Base-by-base conservation (phyloP, 2,888 invertebrate genomes). In the Eupelmus urozonus region DNA sequence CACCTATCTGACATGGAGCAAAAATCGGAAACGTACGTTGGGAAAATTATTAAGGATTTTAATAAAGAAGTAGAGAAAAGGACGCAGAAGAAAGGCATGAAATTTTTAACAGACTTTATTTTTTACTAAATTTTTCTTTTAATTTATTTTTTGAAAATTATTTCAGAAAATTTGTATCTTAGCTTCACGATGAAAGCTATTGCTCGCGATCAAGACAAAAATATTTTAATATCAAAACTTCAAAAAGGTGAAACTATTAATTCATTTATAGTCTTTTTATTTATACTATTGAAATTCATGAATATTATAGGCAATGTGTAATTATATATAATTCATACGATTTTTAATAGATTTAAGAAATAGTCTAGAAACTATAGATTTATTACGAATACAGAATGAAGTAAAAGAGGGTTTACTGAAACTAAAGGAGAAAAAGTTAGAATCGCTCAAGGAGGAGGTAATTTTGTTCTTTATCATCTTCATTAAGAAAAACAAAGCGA, bases 161-260 rank as follows among this genome's bases (percentile, higher is more conserved):
- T 70, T 77, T 23, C 23, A 78, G 78, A 74, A 70, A 70, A 70
- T 51, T 1, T 7, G 7, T 53, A 69, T 9, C 7, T 78, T 3
- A 53, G 45, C 7, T 78, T 59, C 29, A 34, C 34, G 5, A 67
- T 78, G n/a, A 74, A 70, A 9, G 69, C 74, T 0, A 59, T 40
- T 9, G 69, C 63, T 1, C 73, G 70, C 1, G 65, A 73, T 29
- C 78, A 78, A 65, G 59, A 74, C 4, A 73, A 69, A 23, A 59
- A 59, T 16, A 29, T 57, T 23, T 20, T 74, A 16, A 74, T 78
- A 70, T 78, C 78, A 0, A 63, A 42, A 18, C 53, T 78, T 0
- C 40, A 70, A 34, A 57, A 3, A 40, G 78, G 78, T 78, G 25
- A 72, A 11, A 0, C 20, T 51, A 34, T 57, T 25, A 13, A n/a